Evolutionary conservation across 2,797 vertebrate genomes (phyloP), one percentile per base, ranked within the genome.

Genomic region (Eulemur coronatus): DNA sequence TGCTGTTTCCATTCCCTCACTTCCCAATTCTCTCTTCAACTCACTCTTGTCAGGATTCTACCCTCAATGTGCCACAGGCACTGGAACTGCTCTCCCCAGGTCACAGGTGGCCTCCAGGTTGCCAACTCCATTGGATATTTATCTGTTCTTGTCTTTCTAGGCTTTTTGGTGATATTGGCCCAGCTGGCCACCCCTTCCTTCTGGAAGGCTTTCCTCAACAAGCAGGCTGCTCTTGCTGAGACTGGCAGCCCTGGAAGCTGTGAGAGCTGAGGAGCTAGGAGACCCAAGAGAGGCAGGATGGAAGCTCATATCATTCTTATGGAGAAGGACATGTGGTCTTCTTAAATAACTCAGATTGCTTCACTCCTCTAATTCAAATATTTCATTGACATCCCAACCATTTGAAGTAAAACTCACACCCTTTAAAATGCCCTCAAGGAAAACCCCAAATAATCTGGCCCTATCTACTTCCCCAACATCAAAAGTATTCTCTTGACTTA

Each of bases 371-470:
- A 22, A 38, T 18, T 93, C 28, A 76, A 72, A 52, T 72, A 24
- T 93, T 78, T 59, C 82, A 15, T 28, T 76, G 67, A 41, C 9
- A 65, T 65, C 22, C 33, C 33, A 59, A 52, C 61, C 24, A 73
- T 33, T 79, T 91, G 72, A 15, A 18, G 9, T 78, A 94, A 92
- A 84, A 91, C 38, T 50, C 43, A 80, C 9, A 57, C 43, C 52
- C 63, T 69, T 75, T 79, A 70, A 92, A 96, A 80, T 89, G 24
- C 12, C 50, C 35, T 86, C n/a, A 28, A 91, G 91, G 30, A 76
- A 94, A 79, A 84, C n/a, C 6, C 14, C 69, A 69, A 48, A 33
- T 90, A 24, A 80, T 43, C 50, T 92, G 72, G 12, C 12, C 61
- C 63, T 46, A 35, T 65, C 57, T 92, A 70, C 6, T 76, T 24